These are phyloP conservation scores for Noctua fimbriata DNA, from an alignment of 2,888 invertebrate species.

Conservation along the genomic window DNA sequence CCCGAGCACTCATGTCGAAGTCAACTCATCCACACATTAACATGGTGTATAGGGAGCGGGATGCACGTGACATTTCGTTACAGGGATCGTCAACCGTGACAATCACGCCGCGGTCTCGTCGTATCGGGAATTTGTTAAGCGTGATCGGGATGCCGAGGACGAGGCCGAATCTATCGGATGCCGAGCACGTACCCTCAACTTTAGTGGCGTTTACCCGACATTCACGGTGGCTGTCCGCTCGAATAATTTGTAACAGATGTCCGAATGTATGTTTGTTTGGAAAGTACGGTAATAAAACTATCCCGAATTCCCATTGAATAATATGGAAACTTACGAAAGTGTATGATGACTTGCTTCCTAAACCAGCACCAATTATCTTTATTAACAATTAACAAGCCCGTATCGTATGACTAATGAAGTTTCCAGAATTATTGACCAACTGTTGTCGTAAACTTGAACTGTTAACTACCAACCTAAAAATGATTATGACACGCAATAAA, in stretches of 20 bases:
- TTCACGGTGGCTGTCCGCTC: conserved; percentile 50
- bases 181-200: conserved; percentile 73
- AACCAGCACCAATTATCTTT: conserved; percentile 41
- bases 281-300: conserved; percentile 24
- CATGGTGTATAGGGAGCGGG: conserved; percentile 49
- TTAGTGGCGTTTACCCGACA: conserved; percentile 74
- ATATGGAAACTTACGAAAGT: conserved; percentile 20
- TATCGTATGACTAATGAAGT: conserved; percentile 49
- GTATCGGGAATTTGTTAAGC: conserved; percentile 78
- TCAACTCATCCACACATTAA: conserved; percentile 55
- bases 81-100: conserved; percentile 71
- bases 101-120: conserved; percentile 69
- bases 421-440: conserved; percentile 41
- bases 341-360: conserved; percentile 11
- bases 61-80: conserved; percentile 65
- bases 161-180: conserved; percentile 63
- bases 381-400: conserved; percentile 49
- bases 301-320: neutral
- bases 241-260: conserved; percentile 63
- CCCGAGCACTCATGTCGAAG: conserved; percentile 38
- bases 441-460: conserved; percentile 53
- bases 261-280: conserved; percentile 36
- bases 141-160: conserved; percentile 76
- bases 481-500: conserved; percentile 58
- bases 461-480: conserved; percentile 54